Evolutionary conservation across 2,113 vertebrate species (phyloP).

Genomic region (Gnathonemus echidnorhynchus): DNA sequence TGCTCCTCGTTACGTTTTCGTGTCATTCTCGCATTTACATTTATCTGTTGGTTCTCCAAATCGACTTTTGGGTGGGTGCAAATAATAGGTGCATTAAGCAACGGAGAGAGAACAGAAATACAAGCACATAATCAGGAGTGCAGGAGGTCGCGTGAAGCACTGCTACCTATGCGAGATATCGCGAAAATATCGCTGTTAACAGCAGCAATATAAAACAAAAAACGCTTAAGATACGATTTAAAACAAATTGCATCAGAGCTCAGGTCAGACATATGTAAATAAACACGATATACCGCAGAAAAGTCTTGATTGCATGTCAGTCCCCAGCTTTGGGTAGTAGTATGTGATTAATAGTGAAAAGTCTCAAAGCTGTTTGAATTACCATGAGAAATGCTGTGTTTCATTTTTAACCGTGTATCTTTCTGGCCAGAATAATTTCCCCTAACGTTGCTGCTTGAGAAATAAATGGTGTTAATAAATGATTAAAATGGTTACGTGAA

Average conservation of each 20-base stretch:
- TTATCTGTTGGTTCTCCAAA: neutral
- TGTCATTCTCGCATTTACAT: neutral
- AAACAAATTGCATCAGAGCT: neutral
- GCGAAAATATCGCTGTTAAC: neutral
- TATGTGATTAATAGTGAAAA: neutral
- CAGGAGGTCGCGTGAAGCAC: neutral
- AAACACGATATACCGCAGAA: neutral
- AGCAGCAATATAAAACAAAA: neutral
- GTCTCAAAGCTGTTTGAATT: neutral
- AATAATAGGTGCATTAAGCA: neutral
- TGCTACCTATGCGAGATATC: neutral
- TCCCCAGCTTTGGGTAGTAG: neutral
- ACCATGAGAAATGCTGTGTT: neutral
- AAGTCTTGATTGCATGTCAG: neutral
- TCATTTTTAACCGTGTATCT: neutral
- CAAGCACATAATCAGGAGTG: neutral
- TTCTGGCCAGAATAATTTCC: neutral
- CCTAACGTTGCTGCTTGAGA: neutral
- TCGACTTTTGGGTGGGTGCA: neutral
- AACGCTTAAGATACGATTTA: neutral
- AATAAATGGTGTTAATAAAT: neutral
- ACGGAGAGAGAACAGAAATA: neutral
- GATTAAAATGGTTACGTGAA: neutral
- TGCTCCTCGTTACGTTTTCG: neutral
- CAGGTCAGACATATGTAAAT: neutral